phyloP scores from a whole-genome alignment of 2,888 invertebrate genomes.

The Phortica magna region DNA sequence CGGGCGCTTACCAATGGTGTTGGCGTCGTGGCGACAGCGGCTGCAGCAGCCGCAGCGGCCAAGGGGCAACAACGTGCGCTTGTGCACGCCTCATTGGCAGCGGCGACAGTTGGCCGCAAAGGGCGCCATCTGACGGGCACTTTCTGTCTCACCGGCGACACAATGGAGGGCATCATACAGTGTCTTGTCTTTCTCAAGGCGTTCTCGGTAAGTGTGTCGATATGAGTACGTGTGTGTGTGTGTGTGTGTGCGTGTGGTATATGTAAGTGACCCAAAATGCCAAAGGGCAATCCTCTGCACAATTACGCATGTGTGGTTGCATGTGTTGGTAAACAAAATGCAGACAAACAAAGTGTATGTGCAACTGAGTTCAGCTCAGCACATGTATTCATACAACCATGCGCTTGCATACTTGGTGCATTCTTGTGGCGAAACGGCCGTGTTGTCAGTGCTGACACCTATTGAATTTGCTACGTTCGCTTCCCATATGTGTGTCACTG shows the following conservation, averaged over 20 bases:
- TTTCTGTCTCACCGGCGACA: slow-evolving; percentile 93
- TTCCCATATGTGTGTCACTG: too few species aligned
- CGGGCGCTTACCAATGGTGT: slow-evolving; percentile 81
- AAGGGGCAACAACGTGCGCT: slow-evolving; percentile 82
- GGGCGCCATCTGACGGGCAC: slow-evolving; percentile 91
- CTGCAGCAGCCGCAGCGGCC: slow-evolving; percentile 59
- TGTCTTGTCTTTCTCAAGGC: slow-evolving; percentile 95
- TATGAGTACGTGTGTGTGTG: background rate
- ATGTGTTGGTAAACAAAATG: too few species aligned
- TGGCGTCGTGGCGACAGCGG: slow-evolving; percentile 66
- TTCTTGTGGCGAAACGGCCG: too few species aligned
- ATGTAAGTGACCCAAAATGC: background rate
- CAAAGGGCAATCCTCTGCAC: too few species aligned
- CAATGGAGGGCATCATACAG: slow-evolving; percentile 96
- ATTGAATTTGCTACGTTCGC: too few species aligned
- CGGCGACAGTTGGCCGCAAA: slow-evolving; percentile 85
- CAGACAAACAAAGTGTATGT: too few species aligned
- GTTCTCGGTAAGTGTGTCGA: slow-evolving; percentile 88
- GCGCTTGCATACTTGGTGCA: too few species aligned
- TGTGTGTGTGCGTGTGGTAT: background rate
- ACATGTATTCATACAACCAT: too few species aligned
- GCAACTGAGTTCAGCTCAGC: too few species aligned
- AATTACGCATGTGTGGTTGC: too few species aligned
- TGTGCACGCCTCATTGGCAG: slow-evolving; percentile 87
- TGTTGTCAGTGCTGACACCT: too few species aligned